These are phyloP conservation scores for Clepsis dumicolana DNA, from an alignment of 2,888 invertebrate genomes.

Conservation along the genomic window DNA sequence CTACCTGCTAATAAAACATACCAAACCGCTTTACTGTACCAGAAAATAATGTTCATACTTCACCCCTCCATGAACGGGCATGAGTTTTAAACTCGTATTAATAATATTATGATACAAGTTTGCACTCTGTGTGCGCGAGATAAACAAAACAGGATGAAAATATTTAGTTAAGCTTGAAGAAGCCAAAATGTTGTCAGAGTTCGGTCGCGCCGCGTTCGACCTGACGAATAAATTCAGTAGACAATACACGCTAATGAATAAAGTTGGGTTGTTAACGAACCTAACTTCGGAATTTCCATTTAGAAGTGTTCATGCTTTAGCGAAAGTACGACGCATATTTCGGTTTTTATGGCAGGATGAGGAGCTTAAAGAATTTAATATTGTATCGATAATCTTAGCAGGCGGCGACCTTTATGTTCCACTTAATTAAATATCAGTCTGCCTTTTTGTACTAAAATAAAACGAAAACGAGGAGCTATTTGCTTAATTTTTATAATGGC, in stretches of 20 bases:
- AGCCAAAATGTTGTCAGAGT: slow-evolving; percentile 65
- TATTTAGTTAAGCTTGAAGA: slow-evolving; percentile 63
- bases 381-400: slow-evolving; percentile 34
- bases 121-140: slow-evolving; percentile 65
- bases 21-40: slow-evolving; percentile 4
- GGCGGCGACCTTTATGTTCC: slow-evolving; percentile 2
- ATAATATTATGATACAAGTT: slow-evolving; percentile 65
- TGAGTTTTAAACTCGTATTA: slow-evolving; percentile 61
- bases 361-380: slow-evolving; percentile 38
- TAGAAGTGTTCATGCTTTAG: slow-evolving; percentile 74
- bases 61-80: slow-evolving; percentile 47
- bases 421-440: slow-evolving; percentile 30
- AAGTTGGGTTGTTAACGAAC: slow-evolving; percentile 83
- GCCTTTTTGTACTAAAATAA: background rate
- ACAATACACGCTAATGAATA: slow-evolving; percentile 85
- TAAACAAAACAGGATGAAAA: slow-evolving; percentile 77
- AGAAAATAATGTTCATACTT: slow-evolving; percentile 5
- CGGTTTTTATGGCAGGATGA: slow-evolving; percentile 47
- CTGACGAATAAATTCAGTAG: slow-evolving; percentile 79
- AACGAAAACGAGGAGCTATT: background rate
- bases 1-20: slow-evolving; percentile 4
- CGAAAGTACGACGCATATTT: slow-evolving; percentile 68
- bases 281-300: slow-evolving; percentile 77
- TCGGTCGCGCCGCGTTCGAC: slow-evolving; percentile 68
- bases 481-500: background rate